Conservation (phyloP, 2,888 invertebrate genomes). For the Criorhina ranunculi region DNA sequence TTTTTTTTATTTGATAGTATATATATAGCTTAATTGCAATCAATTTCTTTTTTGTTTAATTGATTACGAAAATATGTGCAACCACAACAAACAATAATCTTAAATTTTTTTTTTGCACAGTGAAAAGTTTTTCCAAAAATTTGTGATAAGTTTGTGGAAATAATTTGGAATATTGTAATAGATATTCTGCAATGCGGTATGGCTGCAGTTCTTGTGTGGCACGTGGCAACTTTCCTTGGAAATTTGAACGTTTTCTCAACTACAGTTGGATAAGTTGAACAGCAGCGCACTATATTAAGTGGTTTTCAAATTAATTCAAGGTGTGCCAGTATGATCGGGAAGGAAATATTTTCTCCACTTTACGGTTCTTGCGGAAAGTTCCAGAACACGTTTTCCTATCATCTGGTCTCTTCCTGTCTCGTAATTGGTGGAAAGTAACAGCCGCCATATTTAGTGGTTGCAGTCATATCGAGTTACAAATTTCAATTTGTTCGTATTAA, state of each 20-base stretch:
- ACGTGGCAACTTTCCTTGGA: conserved; percentile 68
- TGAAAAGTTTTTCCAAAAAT: conserved; percentile 49
- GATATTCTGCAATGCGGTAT: conserved; percentile 44
- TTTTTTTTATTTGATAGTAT: conserved; percentile 34
- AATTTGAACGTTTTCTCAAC: conserved; percentile 5
- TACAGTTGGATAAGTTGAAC: conserved; percentile 47
- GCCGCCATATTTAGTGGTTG: conserved; percentile 65
- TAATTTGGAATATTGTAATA: conserved; percentile 15
- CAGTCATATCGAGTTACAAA: conserved; percentile 35
- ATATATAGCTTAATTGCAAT: conserved; percentile 66
- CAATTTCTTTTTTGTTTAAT: conserved; percentile 59
- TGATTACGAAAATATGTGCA: conserved; percentile 44
- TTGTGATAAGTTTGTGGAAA: conserved; percentile 43
- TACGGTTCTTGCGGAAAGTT: conserved; percentile 44
- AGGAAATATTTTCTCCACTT: background rate
- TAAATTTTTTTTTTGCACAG: conserved; percentile 6
- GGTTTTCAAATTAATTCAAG: background rate
- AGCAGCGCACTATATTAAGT: background rate
- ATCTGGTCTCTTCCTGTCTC: conserved; percentile 29
- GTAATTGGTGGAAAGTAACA: conserved; percentile 31
- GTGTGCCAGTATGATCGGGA: background rate
- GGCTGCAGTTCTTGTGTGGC: conserved; percentile 44
- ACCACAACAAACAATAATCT: conserved; percentile 70
- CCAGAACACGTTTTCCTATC: conserved; percentile 65
- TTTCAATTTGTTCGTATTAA: background rate